These are phyloP conservation scores for Turnix velox DNA, from an alignment of 2,113 vertebrate species.

Conservation along the genomic window DNA sequence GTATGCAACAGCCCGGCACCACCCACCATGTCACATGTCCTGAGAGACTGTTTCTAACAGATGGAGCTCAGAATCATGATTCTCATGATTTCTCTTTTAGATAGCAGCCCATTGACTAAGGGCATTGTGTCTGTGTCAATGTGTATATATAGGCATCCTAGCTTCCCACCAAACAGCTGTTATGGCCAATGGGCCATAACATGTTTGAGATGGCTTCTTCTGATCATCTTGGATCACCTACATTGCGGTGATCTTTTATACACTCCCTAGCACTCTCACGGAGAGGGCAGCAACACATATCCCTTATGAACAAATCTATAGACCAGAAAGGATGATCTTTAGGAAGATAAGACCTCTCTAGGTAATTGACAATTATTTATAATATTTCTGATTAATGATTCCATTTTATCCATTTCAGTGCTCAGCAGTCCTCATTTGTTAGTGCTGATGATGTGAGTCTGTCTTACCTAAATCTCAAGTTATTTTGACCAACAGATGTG, in stretches of 20 bases:
- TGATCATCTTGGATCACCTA: not conserved
- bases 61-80: too few relatives aligned
- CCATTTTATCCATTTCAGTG: constrained; percentile 64
- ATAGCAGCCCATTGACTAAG: too few relatives aligned
- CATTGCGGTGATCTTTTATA: not conserved
- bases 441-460: constrained; percentile 65
- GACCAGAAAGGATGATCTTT: constrained; percentile 59
- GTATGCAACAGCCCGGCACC: too few relatives aligned
- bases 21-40: too few relatives aligned
- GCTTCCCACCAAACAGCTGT: not conserved
- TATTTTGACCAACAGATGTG: constrained; percentile 69
- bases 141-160: not conserved
- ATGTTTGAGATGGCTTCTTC: not conserved
- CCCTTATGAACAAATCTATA: constrained; percentile 53
- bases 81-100: too few relatives aligned
- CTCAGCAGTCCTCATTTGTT: constrained; percentile 71
- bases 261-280: constrained; percentile 12
- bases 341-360: constrained; percentile 48
- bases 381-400: constrained; percentile 71
- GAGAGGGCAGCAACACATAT: constrained; percentile 19
- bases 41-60: too few relatives aligned
- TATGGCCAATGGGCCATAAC: not conserved
- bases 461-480: constrained; percentile 64
- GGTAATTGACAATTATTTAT: constrained; percentile 65
- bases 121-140: too few relatives aligned